Evolutionary conservation across 2,113 vertebrate species (phyloP).

Genomic region (Fukomys damarensis): DNA sequence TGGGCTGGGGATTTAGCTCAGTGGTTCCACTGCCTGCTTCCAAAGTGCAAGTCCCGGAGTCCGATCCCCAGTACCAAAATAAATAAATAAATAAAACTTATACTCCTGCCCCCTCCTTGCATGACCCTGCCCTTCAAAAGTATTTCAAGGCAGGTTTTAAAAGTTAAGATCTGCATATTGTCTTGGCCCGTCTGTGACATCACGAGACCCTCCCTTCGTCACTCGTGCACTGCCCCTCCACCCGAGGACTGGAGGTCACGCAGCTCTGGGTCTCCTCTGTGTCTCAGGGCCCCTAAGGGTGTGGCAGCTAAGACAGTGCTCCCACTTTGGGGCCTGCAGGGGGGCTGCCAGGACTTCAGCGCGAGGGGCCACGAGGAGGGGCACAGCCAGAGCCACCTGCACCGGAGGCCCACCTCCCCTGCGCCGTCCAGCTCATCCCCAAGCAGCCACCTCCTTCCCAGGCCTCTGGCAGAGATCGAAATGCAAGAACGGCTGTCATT

Average conservation of each 20-base stretch:
- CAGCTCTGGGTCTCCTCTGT: neutral
- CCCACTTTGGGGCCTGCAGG: neutral
- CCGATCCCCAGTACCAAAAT: neutral
- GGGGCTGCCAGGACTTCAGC: neutral
- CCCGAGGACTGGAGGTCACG: fast-evolving
- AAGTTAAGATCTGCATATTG: fast-evolving
- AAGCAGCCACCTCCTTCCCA: neutral
- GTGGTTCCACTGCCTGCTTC: too few relatives aligned
- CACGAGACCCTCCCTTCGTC: fast-evolving
- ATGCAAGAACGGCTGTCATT: conserved; percentile 36
- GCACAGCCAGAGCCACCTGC: fast-evolving
- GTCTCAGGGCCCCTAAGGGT: fast-evolving
- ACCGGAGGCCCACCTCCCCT: neutral
- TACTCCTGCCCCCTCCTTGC: neutral
- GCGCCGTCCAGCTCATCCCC: neutral
- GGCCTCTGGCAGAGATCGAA: conserved; percentile 56
- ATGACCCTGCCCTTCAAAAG: neutral
- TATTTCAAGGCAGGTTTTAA: neutral
- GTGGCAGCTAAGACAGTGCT: neutral
- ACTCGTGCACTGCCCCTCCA: neutral
- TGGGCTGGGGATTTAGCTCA: too few relatives aligned
- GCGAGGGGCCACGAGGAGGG: neutral
- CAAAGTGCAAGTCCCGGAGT: neutral
- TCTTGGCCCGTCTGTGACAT: neutral
- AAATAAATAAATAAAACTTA: neutral